Percentiles rank a stretch among this genome's conserved stretches.
Conservation (phyloP, 2,113 vertebrate genomes). For the Anarrhichthys ocellatus region DNA sequence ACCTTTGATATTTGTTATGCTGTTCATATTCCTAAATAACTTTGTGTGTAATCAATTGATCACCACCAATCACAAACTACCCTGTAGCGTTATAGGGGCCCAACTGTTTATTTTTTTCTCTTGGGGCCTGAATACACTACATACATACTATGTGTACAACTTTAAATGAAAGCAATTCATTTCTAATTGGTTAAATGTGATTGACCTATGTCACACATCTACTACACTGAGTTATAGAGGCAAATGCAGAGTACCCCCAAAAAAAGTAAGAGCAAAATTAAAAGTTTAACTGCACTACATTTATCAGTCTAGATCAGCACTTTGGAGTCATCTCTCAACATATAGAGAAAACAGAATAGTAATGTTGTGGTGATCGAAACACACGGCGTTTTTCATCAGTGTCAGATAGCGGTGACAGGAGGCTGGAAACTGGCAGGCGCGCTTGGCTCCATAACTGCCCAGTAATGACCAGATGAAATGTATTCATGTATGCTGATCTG, state of each 20-base stretch:
- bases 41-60: background rate
- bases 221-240: constrained; percentile 5
- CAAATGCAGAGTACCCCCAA: background rate
- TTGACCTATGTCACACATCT: background rate
- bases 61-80: background rate
- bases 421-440: constrained; percentile 71
- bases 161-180: background rate
- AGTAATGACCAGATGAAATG: constrained; percentile 67
- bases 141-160: background rate
- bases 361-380: constrained; percentile 66
- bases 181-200: constrained; percentile 3
- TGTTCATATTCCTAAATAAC: background rate
- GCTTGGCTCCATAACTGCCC: constrained; percentile 55
- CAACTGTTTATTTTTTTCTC: background rate
- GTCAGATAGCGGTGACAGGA: constrained; percentile 71
- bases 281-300: constrained; percentile 47
- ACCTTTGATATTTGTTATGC: background rate
- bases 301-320: constrained; percentile 69
- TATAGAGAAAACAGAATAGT: constrained; percentile 69
- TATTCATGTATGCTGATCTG: constrained; percentile 68
- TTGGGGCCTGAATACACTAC: background rate
- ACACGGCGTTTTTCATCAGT: constrained; percentile 70
- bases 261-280: background rate
- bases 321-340: constrained; percentile 64
- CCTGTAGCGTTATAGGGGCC: too few species aligned